A percentile compares a stretch with the other conserved stretches of the same genome.
Conservation (phyloP, 1,140 invertebrate genomes). For the Drosophila quadrilineata region DNA sequence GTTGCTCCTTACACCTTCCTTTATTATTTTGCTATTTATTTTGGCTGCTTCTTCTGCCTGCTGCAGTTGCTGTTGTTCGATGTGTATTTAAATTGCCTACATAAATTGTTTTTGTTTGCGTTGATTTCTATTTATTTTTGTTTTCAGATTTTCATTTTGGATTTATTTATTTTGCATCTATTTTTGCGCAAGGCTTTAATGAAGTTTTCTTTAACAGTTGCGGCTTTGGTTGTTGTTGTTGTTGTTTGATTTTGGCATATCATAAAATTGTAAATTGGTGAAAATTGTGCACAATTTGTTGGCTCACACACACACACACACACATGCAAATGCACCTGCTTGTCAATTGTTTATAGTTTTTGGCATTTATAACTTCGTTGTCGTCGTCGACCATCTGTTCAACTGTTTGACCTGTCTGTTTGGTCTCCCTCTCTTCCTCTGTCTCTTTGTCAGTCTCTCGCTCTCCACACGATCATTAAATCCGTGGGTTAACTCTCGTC, state of each 20-base stretch:
- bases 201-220: slow-evolving; percentile 66
- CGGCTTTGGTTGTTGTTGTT: slow-evolving; percentile 9
- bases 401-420: slow-evolving; percentile 9
- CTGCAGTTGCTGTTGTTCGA: slow-evolving; percentile 42
- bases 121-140: too few species aligned
- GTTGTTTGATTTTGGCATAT: slow-evolving; percentile 36
- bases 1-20: slow-evolving; percentile 74
- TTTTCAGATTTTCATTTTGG: too few species aligned
- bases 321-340: slow-evolving; percentile 8
- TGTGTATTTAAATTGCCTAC: slow-evolving; percentile 75
- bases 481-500: slow-evolving; percentile 25
- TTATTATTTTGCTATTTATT: slow-evolving; percentile 72
- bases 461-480: slow-evolving; percentile 28
- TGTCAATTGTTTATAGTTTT: slow-evolving; percentile 48
- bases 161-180: slow-evolving; percentile 3
- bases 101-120: slow-evolving; percentile 57
- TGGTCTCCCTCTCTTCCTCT: neutral
- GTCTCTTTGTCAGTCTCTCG: neutral
- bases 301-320: slow-evolving; percentile 19
- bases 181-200: slow-evolving; percentile 73
- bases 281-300: slow-evolving; percentile 77
- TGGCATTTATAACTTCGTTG: slow-evolving; percentile 18
- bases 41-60: slow-evolving; percentile 15
- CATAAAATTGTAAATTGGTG: slow-evolving; percentile 77
- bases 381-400: slow-evolving; percentile 18